Percentiles rank a stretch among this genome's conserved stretches.
Evolutionary conservation across 2,797 vertebrate species (phyloP).

Genomic region (Microctenopoma stevenorrisi): DNA sequence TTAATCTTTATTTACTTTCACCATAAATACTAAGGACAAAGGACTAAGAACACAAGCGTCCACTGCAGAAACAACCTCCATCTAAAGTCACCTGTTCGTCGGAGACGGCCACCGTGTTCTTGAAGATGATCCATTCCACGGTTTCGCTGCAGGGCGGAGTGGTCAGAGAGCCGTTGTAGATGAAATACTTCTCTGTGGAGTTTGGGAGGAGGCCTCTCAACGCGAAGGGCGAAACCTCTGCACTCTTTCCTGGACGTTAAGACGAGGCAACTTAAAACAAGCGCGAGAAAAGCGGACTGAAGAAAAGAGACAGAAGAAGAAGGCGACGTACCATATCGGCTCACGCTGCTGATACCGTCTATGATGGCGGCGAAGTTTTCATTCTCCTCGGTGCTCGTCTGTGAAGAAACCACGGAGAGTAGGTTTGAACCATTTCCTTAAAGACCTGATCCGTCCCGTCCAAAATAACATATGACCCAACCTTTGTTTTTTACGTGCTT

Average conservation of each 20-base stretch:
- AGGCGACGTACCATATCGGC: slow-evolving; percentile 89
- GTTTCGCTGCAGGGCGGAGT: slow-evolving; percentile 93
- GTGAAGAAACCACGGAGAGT: slow-evolving; percentile 39
- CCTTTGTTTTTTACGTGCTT: too few relatives aligned
- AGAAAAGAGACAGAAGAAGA: not conserved
- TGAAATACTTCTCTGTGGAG: slow-evolving; percentile 93
- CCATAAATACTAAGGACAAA: too few relatives aligned
- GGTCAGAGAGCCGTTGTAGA: slow-evolving; percentile 96
- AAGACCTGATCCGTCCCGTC: too few relatives aligned
- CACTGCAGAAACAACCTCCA: too few relatives aligned
- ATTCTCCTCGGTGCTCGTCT: slow-evolving; percentile 91
- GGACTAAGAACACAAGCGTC: too few relatives aligned
- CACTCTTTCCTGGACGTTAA: slow-evolving; percentile 86
- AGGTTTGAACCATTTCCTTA: too few relatives aligned
- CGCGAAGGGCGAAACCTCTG: slow-evolving; percentile 84
- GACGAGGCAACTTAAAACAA: not conserved
- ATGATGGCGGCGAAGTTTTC: slow-evolving; percentile 88
- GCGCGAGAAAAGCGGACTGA: slow-evolving; percentile 13
- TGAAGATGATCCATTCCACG: slow-evolving; percentile 96
- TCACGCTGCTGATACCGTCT: slow-evolving; percentile 89
- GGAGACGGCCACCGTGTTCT: slow-evolving; percentile 90
- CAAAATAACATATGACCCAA: too few relatives aligned
- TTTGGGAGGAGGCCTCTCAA: slow-evolving; percentile 90
- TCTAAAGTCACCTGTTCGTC: slow-evolving; percentile 79
- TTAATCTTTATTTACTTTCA: too few relatives aligned